Conservation (phyloP, 2,888 invertebrate genomes). For the Baccha elongata region DNA sequence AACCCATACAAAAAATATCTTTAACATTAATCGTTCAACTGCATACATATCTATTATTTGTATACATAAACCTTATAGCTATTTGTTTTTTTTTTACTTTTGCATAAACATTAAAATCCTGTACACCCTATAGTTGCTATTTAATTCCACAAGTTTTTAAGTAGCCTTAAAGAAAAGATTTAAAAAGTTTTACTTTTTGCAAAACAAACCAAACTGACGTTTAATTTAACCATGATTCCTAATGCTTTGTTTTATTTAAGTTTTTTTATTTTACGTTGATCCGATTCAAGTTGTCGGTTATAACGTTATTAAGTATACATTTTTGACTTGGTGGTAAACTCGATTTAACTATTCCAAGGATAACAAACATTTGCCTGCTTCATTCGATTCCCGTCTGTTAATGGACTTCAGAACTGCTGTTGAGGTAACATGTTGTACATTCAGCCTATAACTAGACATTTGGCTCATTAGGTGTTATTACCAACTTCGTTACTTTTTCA, state of each 20-base stretch:
- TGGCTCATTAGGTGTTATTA: conserved; percentile 69
- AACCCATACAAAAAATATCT: no score
- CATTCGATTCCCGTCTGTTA: background rate
- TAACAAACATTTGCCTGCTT: conserved; percentile 43
- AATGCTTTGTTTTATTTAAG: background rate
- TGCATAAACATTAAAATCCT: no score
- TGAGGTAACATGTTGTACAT: background rate
- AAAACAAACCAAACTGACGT: background rate
- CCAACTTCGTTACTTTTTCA: conserved; percentile 65
- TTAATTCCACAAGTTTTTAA: no score
- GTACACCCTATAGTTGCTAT: no score
- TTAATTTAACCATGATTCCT: background rate
- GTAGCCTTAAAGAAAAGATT: no score
- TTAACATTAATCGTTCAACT: no score
- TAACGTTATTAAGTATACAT: no score
- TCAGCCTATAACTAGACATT: conserved; percentile 64
- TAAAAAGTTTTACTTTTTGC: no score
- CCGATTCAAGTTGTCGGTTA: no score
- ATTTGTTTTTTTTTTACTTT: no score
- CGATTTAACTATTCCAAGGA: conserved; percentile 58
- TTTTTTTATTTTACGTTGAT: background rate
- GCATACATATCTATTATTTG: no score
- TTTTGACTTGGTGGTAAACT: conserved; percentile 38
- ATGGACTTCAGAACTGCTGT: background rate
- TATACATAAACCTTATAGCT: no score